phyloP scores from a whole-genome alignment of 2,797 vertebrate genomes.

The Smutsia temminckii region DNA sequence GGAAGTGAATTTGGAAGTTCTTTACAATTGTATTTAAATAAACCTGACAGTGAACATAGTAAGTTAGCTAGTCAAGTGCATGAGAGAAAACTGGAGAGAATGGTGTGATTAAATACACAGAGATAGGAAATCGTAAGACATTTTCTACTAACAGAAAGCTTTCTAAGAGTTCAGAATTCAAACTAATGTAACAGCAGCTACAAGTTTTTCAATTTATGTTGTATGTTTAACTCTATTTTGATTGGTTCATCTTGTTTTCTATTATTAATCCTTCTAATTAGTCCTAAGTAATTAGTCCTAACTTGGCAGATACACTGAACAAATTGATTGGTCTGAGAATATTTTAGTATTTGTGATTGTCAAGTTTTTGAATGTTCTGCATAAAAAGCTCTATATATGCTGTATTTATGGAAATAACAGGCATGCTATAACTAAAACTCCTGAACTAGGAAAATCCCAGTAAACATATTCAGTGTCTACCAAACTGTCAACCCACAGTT shows the following conservation, averaged over 20 bases:
- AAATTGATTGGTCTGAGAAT: slow-evolving; percentile 19
- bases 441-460: not conserved
- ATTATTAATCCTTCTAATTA: slow-evolving; percentile 35
- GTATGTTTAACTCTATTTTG: not conserved
- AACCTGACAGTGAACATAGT: not conserved
- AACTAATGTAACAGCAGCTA: not conserved
- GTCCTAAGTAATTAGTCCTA: not conserved
- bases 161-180: not conserved
- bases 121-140: not conserved
- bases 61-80: not conserved
- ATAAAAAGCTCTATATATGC: not conserved
- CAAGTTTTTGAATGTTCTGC: not conserved
- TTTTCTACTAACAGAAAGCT: not conserved
- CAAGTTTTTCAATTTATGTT: not conserved
- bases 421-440: not conserved
- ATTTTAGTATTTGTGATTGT: not conserved
- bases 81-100: not conserved
- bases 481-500: not conserved
- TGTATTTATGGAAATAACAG: slow-evolving; percentile 26
- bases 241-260: not conserved
- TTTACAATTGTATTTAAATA: slow-evolving; percentile 40
- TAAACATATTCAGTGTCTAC: not conserved
- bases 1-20: not conserved
- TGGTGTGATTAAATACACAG: not conserved
- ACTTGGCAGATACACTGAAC: not conserved